Evolutionary conservation across 92 coral and sea anemone species (phyloP), one percentile per base, ranked within the genome.

Genomic region (Palythoa grandis): DNA sequence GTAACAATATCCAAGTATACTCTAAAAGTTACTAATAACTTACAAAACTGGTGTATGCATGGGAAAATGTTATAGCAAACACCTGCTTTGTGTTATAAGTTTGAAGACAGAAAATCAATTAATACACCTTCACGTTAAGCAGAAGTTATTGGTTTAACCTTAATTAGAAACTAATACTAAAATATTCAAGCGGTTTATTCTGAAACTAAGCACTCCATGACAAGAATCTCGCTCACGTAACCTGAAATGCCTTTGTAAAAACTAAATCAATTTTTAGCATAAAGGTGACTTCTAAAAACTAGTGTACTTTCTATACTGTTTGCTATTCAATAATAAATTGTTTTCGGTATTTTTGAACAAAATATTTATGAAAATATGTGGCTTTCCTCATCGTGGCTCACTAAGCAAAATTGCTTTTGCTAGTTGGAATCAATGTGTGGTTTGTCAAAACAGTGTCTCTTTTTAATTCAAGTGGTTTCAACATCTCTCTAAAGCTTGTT

Each of bases 371-470:
- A 39, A 78, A 38, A 61, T 43, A 2, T 24, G 83, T 53, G 83
- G 71, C 72, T 60, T 78, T 77, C 14, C 15, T 60, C 72, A 52
- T 11, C 1, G 56, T 60, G n/a, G 12, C 69, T 38, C 37, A 78
- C 35, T 29, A 77, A 47, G 20, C 19, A 7, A 40, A 78, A 78
- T 78, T 78, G 70, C 54, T 58, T 52, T 78, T 19, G 29, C 72
- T 38, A 5, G 69, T 5, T 80, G 17, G 19, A 35, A 69, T 66
- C 60, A 67, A 60, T 80, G 40, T 65, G 74, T 22, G 75, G 85
- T 66, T 80, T 80, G 74, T 80, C 85, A 80, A 80, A 80, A 80
- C 85, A 80, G 74, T 63, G 85, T 67, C 85, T 66, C 74, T 67
- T 80, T 80, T 80, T 48, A 66, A 80, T 66, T 66, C 85, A 37